Percentiles rank a stretch among this genome's conserved stretches.
Conservation (phyloP, 2,888 invertebrate genomes). For the Cephus pygmeus region DNA sequence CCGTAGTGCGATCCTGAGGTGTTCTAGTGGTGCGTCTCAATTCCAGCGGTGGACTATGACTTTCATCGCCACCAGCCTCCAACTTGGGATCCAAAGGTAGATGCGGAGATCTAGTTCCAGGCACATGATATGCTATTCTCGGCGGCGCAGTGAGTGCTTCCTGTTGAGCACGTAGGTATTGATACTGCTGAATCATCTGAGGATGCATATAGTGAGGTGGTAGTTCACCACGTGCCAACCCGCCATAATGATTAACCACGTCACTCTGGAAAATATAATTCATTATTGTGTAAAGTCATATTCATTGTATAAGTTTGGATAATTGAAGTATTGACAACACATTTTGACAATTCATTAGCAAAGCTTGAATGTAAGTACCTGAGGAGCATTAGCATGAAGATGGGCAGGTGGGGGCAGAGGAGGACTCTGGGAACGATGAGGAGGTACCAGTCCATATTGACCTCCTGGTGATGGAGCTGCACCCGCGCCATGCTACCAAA, state of each 20-base stretch:
- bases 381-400: slow-evolving; percentile 71
- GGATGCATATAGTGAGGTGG: slow-evolving; percentile 70
- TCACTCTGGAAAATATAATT: slow-evolving; percentile 68
- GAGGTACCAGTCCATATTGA: slow-evolving; percentile 62
- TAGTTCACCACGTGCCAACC: slow-evolving; percentile 62
- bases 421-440: slow-evolving; percentile 71
- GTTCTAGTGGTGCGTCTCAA: slow-evolving; percentile 70
- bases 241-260: slow-evolving; percentile 68
- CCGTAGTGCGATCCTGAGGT: slow-evolving; percentile 72
- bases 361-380: slow-evolving; percentile 54
- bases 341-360: neutral
- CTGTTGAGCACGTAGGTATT: slow-evolving; percentile 69
- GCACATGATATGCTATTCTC: slow-evolving; percentile 60
- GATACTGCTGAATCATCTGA: slow-evolving; percentile 68
- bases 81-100: slow-evolving; percentile 70
- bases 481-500: slow-evolving; percentile 63
- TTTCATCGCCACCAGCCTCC: slow-evolving; percentile 73
- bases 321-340: neutral
- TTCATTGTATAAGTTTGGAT: slow-evolving; percentile 7
- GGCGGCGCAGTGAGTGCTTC: slow-evolving; percentile 60
- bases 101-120: slow-evolving; percentile 60
- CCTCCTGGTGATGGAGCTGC: slow-evolving; percentile 60
- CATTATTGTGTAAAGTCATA: neutral
- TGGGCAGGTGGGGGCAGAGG: slow-evolving; percentile 82
- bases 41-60: slow-evolving; percentile 79